Conservation (phyloP, 1,140 invertebrate species). For the Drosophila tropicalis region DNA sequence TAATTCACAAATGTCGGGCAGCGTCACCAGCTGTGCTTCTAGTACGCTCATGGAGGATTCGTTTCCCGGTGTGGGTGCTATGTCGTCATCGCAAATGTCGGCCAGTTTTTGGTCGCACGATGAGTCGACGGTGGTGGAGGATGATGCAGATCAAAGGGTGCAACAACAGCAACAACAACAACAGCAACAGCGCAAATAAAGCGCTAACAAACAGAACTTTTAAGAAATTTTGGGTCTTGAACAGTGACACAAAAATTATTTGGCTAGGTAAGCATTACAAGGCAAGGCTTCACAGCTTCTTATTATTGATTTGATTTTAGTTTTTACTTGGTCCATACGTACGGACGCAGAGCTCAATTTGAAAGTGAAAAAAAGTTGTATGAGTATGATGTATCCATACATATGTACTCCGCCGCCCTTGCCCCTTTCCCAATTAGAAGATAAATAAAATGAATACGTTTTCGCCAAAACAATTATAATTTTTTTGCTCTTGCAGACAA, state of each 20-base stretch:
- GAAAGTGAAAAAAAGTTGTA: constrained; percentile 65
- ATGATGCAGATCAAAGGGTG: constrained; percentile 47
- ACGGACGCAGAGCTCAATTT: constrained; percentile 75
- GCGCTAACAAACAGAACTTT: constrained; percentile 34
- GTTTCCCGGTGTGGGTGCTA: constrained; percentile 70
- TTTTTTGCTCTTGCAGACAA: constrained; percentile 37
- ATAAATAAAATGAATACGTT: neutral
- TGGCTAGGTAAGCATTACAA: constrained; percentile 75
- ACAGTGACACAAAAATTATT: constrained; percentile 63
- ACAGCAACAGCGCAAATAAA: constrained; percentile 51
- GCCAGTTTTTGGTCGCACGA: constrained; percentile 76
- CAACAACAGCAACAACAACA: constrained; percentile 41
- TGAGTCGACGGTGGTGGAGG: constrained; percentile 72
- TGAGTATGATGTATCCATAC: constrained; percentile 2
- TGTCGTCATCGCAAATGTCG: constrained; percentile 75
- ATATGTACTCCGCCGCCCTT: constrained; percentile 29
- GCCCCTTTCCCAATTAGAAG: neutral
- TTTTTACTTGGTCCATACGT: constrained; percentile 45
- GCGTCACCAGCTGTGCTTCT: constrained; percentile 87
- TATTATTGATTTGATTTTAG: constrained; percentile 56
- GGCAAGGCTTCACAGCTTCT: constrained; percentile 63
- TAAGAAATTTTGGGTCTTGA: constrained; percentile 54
- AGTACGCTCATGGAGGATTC: constrained; percentile 82
- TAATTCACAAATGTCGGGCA: constrained; percentile 92
- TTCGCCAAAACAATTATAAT: neutral